Percentiles rank a stretch among this genome's conserved stretches.
phyloP scores from a whole-genome alignment of 2,113 vertebrate genomes.

The Limnothrissa miodon region DNA sequence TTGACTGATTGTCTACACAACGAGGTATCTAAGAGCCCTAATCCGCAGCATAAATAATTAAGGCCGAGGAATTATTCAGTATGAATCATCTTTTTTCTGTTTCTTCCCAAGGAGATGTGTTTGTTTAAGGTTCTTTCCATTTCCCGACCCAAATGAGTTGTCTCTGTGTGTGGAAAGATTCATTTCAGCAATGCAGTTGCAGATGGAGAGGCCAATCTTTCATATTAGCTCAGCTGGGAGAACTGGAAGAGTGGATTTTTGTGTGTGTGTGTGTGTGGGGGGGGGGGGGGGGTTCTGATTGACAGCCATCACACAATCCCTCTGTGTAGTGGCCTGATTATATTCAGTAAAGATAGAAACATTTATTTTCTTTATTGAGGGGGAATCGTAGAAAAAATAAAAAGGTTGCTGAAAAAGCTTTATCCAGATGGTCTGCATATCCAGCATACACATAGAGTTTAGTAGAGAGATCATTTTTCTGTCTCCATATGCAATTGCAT shows the following conservation, averaged over 20 bases:
- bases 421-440: no score
- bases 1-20: conserved; percentile 64
- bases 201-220: conserved; percentile 1
- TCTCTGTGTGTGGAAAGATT: conserved; percentile 29
- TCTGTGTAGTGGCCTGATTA: background rate
- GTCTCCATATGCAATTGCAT: no score
- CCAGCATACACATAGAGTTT: no score
- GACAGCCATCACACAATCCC: background rate
- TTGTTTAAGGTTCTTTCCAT: conserved; percentile 77
- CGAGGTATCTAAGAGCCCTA: conserved; percentile 71
- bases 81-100: conserved; percentile 61
- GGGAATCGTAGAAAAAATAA: no score
- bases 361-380: no score
- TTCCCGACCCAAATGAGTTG: conserved; percentile 67
- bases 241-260: no score
- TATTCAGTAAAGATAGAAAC: background rate
- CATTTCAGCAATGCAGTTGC: conserved; percentile 42
- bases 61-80: conserved; percentile 77
- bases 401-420: no score
- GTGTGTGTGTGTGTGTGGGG: background rate
- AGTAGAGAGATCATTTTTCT: no score
- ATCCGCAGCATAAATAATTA: conserved; percentile 79
- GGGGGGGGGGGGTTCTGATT: background rate
- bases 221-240: background rate
- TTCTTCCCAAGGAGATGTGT: conserved; percentile 62